These are phyloP conservation scores for Mus minutoides DNA, from an alignment of 2,797 vertebrate genomes.

Conservation along the genomic window DNA sequence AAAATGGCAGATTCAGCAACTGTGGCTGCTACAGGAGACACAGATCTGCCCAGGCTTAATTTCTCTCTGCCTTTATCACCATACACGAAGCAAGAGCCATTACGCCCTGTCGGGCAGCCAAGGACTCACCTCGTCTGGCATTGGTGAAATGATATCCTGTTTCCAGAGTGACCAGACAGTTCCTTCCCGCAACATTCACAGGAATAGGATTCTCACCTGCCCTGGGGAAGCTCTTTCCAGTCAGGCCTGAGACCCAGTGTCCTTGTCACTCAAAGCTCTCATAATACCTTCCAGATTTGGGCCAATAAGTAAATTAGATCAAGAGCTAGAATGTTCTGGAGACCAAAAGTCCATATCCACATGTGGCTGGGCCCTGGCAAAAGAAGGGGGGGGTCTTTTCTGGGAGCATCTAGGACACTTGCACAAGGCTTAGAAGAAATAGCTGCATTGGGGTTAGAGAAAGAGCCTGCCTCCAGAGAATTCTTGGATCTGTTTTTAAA, in stretches of 20 bases:
- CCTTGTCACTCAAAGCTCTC: neutral
- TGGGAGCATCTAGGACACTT: neutral
- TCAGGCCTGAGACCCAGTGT: neutral
- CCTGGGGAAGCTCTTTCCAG: neutral
- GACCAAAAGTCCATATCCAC: neutral
- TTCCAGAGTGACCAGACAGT: constrained; percentile 50
- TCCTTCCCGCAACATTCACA: neutral
- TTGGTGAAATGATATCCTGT: constrained; percentile 67
- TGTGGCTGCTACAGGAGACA: constrained; percentile 76
- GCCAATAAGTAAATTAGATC: neutral
- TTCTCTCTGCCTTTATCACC: constrained; percentile 73
- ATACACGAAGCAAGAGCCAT: constrained; percentile 65
- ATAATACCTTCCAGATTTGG: neutral
- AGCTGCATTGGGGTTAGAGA: neutral
- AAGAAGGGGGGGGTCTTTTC: neutral
- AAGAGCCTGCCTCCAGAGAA: neutral
- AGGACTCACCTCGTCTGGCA: constrained; percentile 66
- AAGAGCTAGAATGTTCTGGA: neutral
- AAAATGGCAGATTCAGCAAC: constrained; percentile 81
- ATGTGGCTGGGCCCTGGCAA: neutral
- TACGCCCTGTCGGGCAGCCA: constrained; percentile 68
- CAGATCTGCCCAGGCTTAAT: constrained; percentile 66
- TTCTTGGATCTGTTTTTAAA: neutral
- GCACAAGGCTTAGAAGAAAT: neutral
- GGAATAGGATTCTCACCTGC: neutral